Conservation (phyloP, 2,797 vertebrate species). For the Enoplosus armatus region DNA sequence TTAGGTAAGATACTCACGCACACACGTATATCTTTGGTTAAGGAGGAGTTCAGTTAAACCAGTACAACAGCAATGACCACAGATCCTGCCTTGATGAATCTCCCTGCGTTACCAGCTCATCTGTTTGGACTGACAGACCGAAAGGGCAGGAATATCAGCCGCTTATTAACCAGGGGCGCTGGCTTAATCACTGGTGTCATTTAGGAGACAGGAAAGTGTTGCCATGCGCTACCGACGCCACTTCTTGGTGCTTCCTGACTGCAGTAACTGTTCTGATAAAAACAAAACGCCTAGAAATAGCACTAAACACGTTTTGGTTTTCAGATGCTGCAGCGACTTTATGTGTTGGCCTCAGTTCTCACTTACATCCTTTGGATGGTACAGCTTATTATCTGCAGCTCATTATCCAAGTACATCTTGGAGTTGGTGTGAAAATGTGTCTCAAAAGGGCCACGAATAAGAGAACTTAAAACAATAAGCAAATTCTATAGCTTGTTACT, state of each 20-base stretch:
- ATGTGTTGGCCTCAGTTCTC: background rate
- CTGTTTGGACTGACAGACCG: conserved; percentile 71
- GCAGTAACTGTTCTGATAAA: background rate
- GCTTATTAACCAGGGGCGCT: conserved; percentile 65
- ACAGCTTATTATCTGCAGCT: conserved; percentile 20
- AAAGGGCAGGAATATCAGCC: conserved; percentile 76
- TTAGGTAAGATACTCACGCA: background rate
- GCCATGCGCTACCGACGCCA: background rate
- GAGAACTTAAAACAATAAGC: conserved; percentile 6
- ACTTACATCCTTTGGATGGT: conserved; percentile 4
- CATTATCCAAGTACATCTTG: conserved; percentile 30
- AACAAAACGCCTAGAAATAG: conserved; percentile 9
- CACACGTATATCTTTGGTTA: background rate
- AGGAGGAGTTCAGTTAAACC: conserved; percentile 11
- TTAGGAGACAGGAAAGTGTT: conserved; percentile 52
- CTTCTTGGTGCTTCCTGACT: background rate
- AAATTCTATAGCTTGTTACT: background rate
- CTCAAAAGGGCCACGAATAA: background rate
- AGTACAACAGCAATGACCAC: conserved; percentile 18
- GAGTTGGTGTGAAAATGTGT: conserved; percentile 2
- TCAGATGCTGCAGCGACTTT: background rate
- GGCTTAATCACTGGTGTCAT: conserved; percentile 70
- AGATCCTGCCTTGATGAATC: conserved; percentile 62
- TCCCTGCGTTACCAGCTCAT: conserved; percentile 62
- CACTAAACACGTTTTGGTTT: background rate